Evolutionary conservation across 2,888 invertebrate genomes (phyloP).

Genomic region (Euplexia lucipara): DNA sequence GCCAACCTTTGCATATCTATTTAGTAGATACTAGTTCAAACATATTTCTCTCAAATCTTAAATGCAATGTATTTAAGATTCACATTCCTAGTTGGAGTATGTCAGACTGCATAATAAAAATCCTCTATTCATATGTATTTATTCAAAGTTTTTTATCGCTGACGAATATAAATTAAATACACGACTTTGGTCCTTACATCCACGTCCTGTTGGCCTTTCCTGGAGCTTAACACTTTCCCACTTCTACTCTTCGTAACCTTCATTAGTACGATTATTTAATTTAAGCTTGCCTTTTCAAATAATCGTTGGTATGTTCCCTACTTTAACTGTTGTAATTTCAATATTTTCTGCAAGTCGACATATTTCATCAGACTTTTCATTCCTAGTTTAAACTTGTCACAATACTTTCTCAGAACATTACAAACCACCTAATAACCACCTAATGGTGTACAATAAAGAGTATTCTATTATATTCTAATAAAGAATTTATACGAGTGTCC

Average conservation of each 20-base stretch:
- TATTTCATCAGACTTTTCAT: not conserved
- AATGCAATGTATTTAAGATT: conserved; percentile 2
- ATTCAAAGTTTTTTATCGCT: conserved; percentile 10
- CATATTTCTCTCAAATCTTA: too few species aligned
- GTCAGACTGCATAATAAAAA: conserved; percentile 14
- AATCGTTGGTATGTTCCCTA: too few species aligned
- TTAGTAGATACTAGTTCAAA: too few species aligned
- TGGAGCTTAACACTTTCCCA: too few species aligned
- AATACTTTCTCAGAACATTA: not conserved
- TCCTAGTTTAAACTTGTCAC: not conserved
- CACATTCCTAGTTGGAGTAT: conserved; percentile 20
- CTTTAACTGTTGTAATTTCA: too few species aligned
- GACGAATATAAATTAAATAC: not conserved
- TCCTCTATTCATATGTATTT: not conserved
- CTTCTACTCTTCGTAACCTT: too few species aligned
- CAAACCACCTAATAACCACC: not conserved
- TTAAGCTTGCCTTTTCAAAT: too few species aligned
- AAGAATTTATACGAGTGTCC: not conserved
- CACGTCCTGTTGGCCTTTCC: not conserved
- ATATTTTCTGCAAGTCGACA: not conserved
- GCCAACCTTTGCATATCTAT: too few species aligned
- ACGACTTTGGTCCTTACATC: not conserved
- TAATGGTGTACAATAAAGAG: too few species aligned
- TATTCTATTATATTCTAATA: too few species aligned
- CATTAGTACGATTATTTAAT: too few species aligned